These are phyloP conservation scores for Oxystoma pomonae DNA, from an alignment of 2,888 invertebrate species.

Conservation along the genomic window DNA sequence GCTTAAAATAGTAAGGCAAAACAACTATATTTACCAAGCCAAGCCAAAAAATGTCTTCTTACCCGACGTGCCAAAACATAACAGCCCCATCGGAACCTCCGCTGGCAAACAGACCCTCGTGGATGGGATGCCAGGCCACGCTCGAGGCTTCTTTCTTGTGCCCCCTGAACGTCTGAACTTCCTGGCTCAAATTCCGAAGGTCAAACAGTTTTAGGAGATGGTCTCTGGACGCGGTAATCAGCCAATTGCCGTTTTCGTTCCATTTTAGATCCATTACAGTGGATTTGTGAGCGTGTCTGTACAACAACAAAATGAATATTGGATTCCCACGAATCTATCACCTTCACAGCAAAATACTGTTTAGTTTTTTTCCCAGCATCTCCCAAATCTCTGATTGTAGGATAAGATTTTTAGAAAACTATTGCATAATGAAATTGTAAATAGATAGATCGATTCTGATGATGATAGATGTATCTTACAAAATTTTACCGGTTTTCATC, in stretches of 20 bases:
- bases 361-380: no score
- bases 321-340: no score
- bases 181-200: conserved; percentile 90
- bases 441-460: no score
- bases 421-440: no score
- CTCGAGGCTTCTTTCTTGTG: conserved; percentile 99
- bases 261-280: conserved; percentile 99
- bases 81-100: conserved; percentile 99
- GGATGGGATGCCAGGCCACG: conserved; percentile 97
- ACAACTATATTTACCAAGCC: not conserved
- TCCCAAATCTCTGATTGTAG: no score
- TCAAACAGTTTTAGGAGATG: conserved; percentile 97
- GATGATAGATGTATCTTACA: no score
- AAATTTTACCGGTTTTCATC: no score
- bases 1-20: not conserved
- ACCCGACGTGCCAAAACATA: conserved; percentile 98
- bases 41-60: conserved; percentile 38
- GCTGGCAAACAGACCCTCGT: conserved; percentile 95
- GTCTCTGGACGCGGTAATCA: conserved; percentile 96
- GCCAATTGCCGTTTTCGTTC: conserved; percentile 99
- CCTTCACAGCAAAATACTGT: no score
- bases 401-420: no score
- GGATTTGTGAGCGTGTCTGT: conserved; percentile 95
- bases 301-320: no score
- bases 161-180: conserved; percentile 95